Evolutionary conservation across 2,113 vertebrate genomes (phyloP), one percentile per base, ranked within the genome.

Genomic region (Tragelaphus buxtoni): DNA sequence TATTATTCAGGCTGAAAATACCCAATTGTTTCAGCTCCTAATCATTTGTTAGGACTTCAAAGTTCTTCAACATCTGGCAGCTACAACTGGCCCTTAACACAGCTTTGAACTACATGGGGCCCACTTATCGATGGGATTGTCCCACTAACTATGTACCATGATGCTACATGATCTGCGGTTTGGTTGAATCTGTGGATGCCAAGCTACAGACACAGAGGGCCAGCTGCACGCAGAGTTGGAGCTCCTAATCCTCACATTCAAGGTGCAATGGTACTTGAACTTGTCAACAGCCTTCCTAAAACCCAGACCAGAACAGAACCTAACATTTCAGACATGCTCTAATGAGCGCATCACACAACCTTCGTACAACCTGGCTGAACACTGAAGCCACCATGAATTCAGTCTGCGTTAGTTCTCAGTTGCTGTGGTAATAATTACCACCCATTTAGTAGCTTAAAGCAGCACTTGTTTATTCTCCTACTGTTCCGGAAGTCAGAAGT

Each of bases 321-420:
- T n/a, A 11, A 14, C 51, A 26, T 76, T 51, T 45, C 63, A 83
- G 61, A 90, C 30, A 10, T 18, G 74, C 20, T 39, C 55, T 16
- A 9, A 47, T 4, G 9, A 49, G 20, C 0, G 1, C 17, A 4
- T 6, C 13, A 13, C 12, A 35, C 32, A 49, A 55, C 13, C 30
- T 51, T 24, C 3, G 9, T 24, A 72, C 65, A 39, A 39, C 32
- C 60, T 56, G 91, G 76, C 42, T 4, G 7, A 77, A 81, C 11
- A 42, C 18, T 53, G 10, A 28, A 20, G 30, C 39, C 51, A 20
- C 22, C 20, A 1, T 20, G 32, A 56, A 39, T 7, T 65, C 28
- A 72, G 74, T n/a, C 51, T n/a, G 6, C 3, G 2, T 72, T 86
- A 7, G 20, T 16, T n/a, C 65, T 32, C 5, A 18, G 76, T 51